These are phyloP conservation scores for Dunckerocampus dactyliophorus DNA, from an alignment of 2,113 vertebrate genomes.

Conservation along the genomic window DNA sequence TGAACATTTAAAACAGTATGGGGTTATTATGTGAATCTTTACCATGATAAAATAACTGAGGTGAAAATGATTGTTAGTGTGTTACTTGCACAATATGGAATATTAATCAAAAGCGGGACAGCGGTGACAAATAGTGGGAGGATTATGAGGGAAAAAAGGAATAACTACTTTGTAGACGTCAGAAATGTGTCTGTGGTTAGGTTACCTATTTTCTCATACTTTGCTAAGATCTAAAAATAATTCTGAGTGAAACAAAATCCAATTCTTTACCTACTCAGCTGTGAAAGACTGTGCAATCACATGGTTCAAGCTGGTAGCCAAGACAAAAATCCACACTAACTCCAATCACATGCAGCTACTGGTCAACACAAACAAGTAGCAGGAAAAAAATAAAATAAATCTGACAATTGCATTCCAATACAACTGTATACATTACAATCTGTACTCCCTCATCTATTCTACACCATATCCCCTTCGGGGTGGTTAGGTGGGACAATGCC, in stretches of 20 bases:
- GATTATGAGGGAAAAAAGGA: conserved; percentile 6
- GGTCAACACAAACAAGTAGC: neutral
- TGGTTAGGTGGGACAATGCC: neutral
- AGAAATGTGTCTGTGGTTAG: neutral
- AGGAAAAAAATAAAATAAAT: neutral
- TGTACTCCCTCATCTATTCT: no score
- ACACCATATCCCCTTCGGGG: no score
- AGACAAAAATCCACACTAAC: conserved; percentile 17
- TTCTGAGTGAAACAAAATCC: conserved; percentile 27
- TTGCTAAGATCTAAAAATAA: neutral
- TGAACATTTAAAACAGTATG: neutral
- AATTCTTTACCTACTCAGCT: conserved; percentile 23
- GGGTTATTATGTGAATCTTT: neutral
- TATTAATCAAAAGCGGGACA: conserved; percentile 8
- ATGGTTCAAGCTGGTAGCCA: conserved; percentile 24
- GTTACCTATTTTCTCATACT: no score
- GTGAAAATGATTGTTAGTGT: conserved; percentile 10
- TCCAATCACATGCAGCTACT: neutral
- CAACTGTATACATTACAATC: no score
- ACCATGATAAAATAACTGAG: neutral
- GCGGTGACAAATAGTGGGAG: neutral
- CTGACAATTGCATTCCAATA: neutral
- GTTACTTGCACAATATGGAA: neutral
- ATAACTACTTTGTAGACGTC: neutral
- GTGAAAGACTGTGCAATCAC: conserved; percentile 25